A percentile compares a stretch with the other conserved stretches of the same genome.
phyloP scores from a whole-genome alignment of 30 jellyfish, hydroid and myxozoan genomes.

The Phacellophora camtschatica region DNA sequence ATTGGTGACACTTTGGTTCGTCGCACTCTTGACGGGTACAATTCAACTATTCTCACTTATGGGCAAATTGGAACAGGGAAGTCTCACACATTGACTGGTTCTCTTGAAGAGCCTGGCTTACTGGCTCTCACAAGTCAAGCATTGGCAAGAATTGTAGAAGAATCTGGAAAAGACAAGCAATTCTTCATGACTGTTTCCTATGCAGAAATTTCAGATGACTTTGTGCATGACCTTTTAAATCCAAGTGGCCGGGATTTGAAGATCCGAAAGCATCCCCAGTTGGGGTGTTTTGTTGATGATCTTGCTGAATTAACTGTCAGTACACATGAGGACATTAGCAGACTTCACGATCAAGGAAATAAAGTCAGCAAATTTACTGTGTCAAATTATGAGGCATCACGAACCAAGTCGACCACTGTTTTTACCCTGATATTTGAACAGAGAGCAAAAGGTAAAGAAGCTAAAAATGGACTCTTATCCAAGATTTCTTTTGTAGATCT shows the following conservation, averaged over 20 bases:
- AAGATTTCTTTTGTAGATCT: constrained; percentile 78
- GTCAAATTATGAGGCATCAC: constrained; percentile 38
- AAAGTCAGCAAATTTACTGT: constrained; percentile 78
- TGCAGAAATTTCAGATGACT: constrained; percentile 68
- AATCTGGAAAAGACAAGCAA: constrained; percentile 60
- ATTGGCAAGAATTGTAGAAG: constrained; percentile 65
- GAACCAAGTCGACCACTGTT: constrained; percentile 68
- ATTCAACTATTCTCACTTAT: constrained; percentile 71
- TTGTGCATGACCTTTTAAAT: constrained; percentile 77
- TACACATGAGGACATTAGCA: constrained; percentile 69
- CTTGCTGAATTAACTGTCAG: constrained; percentile 82
- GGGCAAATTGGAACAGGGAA: constrained; percentile 94
- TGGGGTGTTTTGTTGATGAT: constrained; percentile 85
- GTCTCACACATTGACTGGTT: constrained; percentile 72
- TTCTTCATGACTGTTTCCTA: constrained; percentile 81
- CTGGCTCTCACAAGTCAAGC: constrained; percentile 60
- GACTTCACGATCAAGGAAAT: constrained; percentile 88
- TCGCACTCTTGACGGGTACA: constrained; percentile 87
- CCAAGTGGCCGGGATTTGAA: constrained; percentile 90
- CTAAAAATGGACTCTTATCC: constrained; percentile 49
- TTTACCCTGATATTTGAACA: constrained; percentile 77
- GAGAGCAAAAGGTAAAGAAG: constrained; percentile 49
- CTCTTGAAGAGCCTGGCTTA: constrained; percentile 88
- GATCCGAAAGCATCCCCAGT: constrained; percentile 83
- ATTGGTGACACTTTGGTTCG: constrained; percentile 72